Conservation (phyloP, 2,113 vertebrate genomes). For the Mastomys coucha region DNA sequence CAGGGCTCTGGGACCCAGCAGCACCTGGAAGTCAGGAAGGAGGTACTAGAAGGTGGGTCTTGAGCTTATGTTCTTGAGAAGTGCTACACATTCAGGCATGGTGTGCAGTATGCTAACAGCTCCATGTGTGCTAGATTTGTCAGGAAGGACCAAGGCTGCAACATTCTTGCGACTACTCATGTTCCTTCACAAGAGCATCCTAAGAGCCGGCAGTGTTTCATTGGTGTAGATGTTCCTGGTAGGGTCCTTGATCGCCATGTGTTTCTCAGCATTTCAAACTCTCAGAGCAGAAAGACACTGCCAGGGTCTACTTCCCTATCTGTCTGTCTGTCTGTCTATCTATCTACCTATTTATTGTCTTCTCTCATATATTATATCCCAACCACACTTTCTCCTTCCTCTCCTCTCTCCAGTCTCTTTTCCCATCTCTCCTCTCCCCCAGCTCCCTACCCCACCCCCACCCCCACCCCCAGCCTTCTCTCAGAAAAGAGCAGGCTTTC, state of each 20-base stretch:
- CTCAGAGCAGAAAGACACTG: slow-evolving; percentile 18
- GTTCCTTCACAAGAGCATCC: not conserved
- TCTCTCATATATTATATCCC: not conserved
- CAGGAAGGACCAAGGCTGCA: not conserved
- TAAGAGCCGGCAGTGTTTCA: not conserved
- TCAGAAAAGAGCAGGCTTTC: not conserved
- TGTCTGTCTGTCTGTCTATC: not conserved
- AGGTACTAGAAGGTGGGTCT: not conserved
- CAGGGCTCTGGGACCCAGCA: not conserved
- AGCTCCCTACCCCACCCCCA: rapidly evolving
- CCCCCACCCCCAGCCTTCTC: not conserved
- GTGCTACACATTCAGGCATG: not conserved
- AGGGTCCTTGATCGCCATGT: not conserved
- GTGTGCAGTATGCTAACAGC: too few species aligned
- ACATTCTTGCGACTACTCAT: not conserved
- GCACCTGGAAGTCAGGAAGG: not conserved
- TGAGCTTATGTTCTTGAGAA: not conserved
- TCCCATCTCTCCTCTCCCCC: not conserved
- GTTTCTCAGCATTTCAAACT: slow-evolving; percentile 8
- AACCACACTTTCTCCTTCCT: not conserved
- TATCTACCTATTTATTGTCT: not conserved
- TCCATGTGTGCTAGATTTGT: rapidly evolving
- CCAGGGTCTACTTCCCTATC: not conserved
- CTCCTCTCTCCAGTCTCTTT: not conserved
- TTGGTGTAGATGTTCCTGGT: not conserved